phyloP scores from a whole-genome alignment of 2,797 vertebrate species.

The Eulemur rubriventer region DNA sequence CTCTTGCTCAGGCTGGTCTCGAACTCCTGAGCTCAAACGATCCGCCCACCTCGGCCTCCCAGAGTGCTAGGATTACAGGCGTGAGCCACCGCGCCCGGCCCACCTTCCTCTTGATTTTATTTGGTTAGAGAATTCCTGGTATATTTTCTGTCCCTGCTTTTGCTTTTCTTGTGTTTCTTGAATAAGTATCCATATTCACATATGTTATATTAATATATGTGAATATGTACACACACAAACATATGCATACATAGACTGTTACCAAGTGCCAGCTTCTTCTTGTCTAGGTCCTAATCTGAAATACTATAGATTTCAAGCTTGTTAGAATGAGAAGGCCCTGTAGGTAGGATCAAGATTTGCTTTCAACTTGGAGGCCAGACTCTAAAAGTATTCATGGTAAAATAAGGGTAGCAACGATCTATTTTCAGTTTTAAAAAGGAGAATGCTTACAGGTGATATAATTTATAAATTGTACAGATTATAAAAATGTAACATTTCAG shows the following conservation, averaged over 20 bases:
- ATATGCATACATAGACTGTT: not conserved
- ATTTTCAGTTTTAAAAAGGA: constrained; percentile 2
- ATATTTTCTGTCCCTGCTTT: not conserved
- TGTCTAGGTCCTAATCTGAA: not conserved
- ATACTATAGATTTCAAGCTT: not conserved
- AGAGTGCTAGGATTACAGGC: too few relatives aligned
- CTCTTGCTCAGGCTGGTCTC: too few relatives aligned
- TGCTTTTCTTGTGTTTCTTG: not conserved
- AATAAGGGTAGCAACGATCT: not conserved
- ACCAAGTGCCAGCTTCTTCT: not conserved
- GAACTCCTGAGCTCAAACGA: too few relatives aligned
- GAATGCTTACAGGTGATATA: not conserved
- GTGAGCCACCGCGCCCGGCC: too few relatives aligned
- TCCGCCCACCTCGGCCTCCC: too few relatives aligned
- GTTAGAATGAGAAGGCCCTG: not conserved
- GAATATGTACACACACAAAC: not conserved
- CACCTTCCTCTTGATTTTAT: not conserved
- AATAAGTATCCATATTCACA: not conserved
- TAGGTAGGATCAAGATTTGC: not conserved
- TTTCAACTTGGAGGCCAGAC: not conserved
- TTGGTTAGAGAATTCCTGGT: not conserved
- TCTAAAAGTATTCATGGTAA: not conserved
- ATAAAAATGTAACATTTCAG: constrained; percentile 12
- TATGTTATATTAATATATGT: not conserved
- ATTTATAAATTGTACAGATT: not conserved